Base-by-base conservation (phyloP, 1,140 invertebrate genomes). In the Trissolcus basalis region DNA sequence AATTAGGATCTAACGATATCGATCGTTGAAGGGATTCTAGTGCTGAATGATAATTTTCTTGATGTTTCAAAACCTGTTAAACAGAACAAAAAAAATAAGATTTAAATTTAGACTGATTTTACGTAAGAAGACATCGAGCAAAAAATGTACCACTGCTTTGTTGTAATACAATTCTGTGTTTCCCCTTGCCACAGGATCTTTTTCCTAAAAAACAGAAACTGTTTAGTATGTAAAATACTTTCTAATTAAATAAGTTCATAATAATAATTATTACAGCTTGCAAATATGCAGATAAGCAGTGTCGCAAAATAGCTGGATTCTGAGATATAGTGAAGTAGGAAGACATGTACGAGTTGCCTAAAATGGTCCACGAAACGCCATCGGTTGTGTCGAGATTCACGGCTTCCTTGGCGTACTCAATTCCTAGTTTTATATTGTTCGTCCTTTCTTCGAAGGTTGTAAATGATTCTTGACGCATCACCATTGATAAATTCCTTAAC, bases 101-200 rank as follows among this genome's bases (percentile, higher is more conserved):
- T n/a, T n/a, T n/a, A n/a, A n/a, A n/a, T n/a, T n/a, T n/a, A n/a
- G 43, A 51, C 11, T 43, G 54, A 55, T 36, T 60, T 14, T 50
- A 36, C 13, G 32, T 12, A 44, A 59, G 10, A 9, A 13, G 15
- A 45, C 39, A 44, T 13, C 13, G 13, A 43, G 4, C 80, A 27
- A 1, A 27, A 27, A 27, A 90, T 91, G 92, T 89, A 96, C 95
- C 78, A 95, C 91, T 55, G 92, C 94, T 90, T 94, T 93, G 85
- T 96, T 97, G 82, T 93, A 96, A 89, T 95, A 94, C 35, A 97
- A 89, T 90, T 96, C 94, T 1, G 94, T 91, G 82, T 94, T 93
- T 73, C 91, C 92, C 80, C 87, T 91, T 0, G 94, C 92, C 7
- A 93, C 87, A 13, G 92, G 87, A 86, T 96, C 95, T 80, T 91